A percentile compares a stretch with the other conserved stretches of the same genome.
Conservation (phyloP, 2,797 vertebrate species). For the Lacerta agilis region DNA sequence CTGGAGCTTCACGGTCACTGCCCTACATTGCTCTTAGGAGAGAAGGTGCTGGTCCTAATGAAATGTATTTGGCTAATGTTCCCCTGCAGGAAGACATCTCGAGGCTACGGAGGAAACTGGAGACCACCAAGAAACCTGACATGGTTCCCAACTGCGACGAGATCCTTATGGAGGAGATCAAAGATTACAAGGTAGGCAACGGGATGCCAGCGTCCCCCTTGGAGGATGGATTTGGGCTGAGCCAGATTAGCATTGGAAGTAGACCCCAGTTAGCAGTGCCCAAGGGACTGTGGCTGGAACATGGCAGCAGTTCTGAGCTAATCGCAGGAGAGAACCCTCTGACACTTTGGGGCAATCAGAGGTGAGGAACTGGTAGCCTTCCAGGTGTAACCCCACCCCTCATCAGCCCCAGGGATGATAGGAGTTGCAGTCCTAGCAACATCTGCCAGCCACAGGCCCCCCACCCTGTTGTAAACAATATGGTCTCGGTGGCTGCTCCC, state of each 20-base stretch:
- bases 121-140: conserved; percentile 97
- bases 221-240: neutral
- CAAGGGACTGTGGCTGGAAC: neutral
- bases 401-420: too few relatives aligned
- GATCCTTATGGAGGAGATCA: conserved; percentile 97
- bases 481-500: too few relatives aligned
- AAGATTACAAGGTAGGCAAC: conserved; percentile 90
- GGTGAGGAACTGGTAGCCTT: too few relatives aligned
- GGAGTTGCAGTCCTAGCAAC: too few relatives aligned
- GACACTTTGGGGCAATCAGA: too few relatives aligned
- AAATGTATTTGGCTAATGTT: neutral
- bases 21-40: neutral
- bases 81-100: conserved; percentile 92
- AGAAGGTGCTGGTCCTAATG: neutral
- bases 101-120: conserved; percentile 91
- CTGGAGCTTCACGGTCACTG: too few relatives aligned
- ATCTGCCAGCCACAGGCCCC: neutral
- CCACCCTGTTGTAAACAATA: neutral
- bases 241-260: neutral
- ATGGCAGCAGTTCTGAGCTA: neutral
- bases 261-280: neutral
- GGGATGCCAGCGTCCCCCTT: too few relatives aligned
- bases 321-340: neutral
- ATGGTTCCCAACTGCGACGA: conserved; percentile 96
- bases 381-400: too few relatives aligned